Evolutionary conservation across 1,140 invertebrate genomes (phyloP).

Genomic region (Anastrepha ludens): DNA sequence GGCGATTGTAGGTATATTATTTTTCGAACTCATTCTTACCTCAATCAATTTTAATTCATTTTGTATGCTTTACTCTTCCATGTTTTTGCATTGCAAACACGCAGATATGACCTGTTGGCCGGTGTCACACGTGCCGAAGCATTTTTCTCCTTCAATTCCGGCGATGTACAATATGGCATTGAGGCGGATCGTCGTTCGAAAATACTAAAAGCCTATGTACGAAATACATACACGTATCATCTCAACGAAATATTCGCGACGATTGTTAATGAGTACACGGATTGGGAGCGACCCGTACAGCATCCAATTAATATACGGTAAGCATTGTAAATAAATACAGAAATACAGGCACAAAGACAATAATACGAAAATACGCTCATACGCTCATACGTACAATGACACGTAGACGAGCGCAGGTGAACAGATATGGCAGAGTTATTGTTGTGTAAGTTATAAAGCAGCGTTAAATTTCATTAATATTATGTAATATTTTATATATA

Average conservation of each 20-base stretch:
- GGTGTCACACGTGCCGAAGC: constrained; percentile 92
- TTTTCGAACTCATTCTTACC: not conserved
- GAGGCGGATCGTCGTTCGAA: constrained; percentile 90
- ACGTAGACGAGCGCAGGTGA: not conserved
- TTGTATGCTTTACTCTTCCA: constrained; percentile 35
- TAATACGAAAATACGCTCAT: not conserved
- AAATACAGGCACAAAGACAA: not conserved
- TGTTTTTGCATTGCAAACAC: constrained; percentile 3
- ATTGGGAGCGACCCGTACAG: constrained; percentile 95
- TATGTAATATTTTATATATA: too few species aligned
- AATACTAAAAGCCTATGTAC: constrained; percentile 92
- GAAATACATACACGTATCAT: constrained; percentile 94
- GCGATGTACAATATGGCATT: constrained; percentile 94
- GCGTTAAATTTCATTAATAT: too few species aligned
- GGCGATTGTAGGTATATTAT: not conserved
- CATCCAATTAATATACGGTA: constrained; percentile 92
- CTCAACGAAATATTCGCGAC: constrained; percentile 89
- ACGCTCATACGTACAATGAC: not conserved
- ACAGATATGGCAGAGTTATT: too few species aligned
- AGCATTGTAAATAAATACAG: constrained; percentile 58
- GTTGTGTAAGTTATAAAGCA: too few species aligned
- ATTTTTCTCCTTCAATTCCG: constrained; percentile 90
- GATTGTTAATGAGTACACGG: constrained; percentile 97
- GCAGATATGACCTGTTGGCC: constrained; percentile 92
- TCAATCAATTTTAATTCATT: constrained; percentile 50